A percentile compares a stretch with the other conserved stretches of the same genome.
These are phyloP conservation scores for Hydropsyche tenuis DNA, from an alignment of 1,140 invertebrate genomes.

Conservation along the genomic window DNA sequence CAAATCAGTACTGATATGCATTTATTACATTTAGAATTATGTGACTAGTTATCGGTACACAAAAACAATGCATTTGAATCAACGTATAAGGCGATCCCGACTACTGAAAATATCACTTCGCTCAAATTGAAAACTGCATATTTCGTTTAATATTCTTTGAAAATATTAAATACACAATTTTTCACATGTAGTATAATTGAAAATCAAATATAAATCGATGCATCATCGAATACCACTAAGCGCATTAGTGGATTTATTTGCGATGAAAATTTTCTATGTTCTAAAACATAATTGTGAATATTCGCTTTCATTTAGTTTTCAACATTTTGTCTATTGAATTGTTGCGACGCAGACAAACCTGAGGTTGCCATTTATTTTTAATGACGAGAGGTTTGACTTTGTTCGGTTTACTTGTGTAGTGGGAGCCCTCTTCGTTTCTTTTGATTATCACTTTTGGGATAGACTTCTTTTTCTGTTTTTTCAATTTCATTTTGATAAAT, in stretches of 20 bases:
- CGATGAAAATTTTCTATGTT: no score
- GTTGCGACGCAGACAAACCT: slow-evolving; percentile 60
- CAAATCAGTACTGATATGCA: slow-evolving; percentile 22
- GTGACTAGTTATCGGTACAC: slow-evolving; percentile 14
- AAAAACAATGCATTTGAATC: not conserved
- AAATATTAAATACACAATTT: not conserved
- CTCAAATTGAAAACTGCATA: not conserved
- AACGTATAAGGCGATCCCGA: not conserved
- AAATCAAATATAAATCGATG: no score
- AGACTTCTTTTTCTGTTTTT: slow-evolving; percentile 55
- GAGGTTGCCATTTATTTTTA: slow-evolving; percentile 62
- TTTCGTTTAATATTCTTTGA: not conserved
- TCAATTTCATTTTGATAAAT: slow-evolving; percentile 56
- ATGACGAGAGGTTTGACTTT: slow-evolving; percentile 56
- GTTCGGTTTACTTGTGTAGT: slow-evolving; percentile 56
- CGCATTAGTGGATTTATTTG: no score
- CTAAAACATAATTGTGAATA: no score
- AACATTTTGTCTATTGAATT: slow-evolving; percentile 60
- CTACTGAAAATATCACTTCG: not conserved
- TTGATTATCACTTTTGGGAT: slow-evolving; percentile 63
- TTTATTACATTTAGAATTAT: not conserved
- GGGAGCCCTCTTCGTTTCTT: slow-evolving; percentile 59
- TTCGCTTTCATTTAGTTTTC: slow-evolving; percentile 30
- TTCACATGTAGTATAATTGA: no score
- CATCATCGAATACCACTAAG: no score